Evolutionary conservation across 2,113 vertebrate genomes (phyloP), one percentile per base, ranked within the genome.

Genomic region (Psittacus erithacus): DNA sequence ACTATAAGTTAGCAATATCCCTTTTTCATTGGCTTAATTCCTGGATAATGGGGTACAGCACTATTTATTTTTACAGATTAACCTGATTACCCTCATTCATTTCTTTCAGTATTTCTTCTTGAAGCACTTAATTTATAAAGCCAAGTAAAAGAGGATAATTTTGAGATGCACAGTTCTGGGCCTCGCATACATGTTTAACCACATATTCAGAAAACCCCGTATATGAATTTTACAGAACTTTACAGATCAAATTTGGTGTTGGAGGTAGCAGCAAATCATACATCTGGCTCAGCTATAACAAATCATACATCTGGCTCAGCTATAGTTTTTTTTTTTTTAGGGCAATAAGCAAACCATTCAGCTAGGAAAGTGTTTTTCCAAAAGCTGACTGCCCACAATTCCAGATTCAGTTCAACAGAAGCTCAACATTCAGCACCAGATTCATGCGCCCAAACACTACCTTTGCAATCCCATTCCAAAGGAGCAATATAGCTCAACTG

Each of bases 111-210:
- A 44, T 88, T 90, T 63, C 60, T 64, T 80, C 60, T 62, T 38
- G 29, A 87, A 73, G 31, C 7, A 22, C 7, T 44, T 35, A 47
- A 78, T 55, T 94, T 63, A 41, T 10, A 52, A 39, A 67, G 20
- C 33, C 33, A 68, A 82, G 29, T 75, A 63, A 88, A 67, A 93
- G 3, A 82, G 15, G 27, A 41, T 7, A 64, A 75, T 79, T 96
- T 86, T 64, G 64, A 86, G 62, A 41, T 38, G 20, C 20, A 27
- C 23, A 31, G 5, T 83, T 91, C 53, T 71, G 41, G 35, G 15
- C 39, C 13, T 60, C 0, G 0, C 9, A 11, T 13, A 49, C 13
- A 5, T 38, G 17, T 38, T 62, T 44, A 78, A 64, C 31, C 17
- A 71, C 0, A 5, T 22, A 65, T 31, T 74, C 52, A 87, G 31